Evolutionary conservation across 2,113 vertebrate genomes (phyloP), one percentile per base, ranked within the genome.

Genomic region (Kryptolebias marmoratus): DNA sequence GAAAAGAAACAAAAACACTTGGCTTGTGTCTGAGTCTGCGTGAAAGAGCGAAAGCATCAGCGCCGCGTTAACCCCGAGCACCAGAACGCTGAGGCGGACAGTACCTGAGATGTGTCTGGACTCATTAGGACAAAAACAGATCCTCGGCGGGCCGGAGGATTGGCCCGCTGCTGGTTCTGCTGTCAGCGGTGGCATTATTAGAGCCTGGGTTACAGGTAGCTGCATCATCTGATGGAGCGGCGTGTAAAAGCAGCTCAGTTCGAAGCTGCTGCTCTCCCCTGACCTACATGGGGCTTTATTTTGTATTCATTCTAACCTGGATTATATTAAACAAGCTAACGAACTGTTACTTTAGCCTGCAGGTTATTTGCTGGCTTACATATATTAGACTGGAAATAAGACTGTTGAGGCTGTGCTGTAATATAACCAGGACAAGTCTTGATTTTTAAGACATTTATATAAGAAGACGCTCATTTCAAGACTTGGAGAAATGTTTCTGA

Each of bases 151-250:
- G 47, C n/a, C 12, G 36, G 15, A 67, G n/a, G 1, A 58, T 54
- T 39, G 73, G 16, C 49, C 44, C 32, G 15, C 31, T 22, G 63
- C 14, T 2, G 1, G 60, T 16, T 18, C 63, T 22, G 78, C 61
- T 67, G 72, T 64, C 71, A 69, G 64, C 12, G 52, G 9, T 57
- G 58, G 48, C 54, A 22, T 70, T 52, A 73, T 74, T 71, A 75
- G 36, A n/a, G 50, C 44, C 64, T 55, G 32, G 16, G 42, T 5
- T 50, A 28, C 12, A 30, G 30, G 30, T 61, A 16, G 27, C 15
- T 57, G 64, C 28, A 39, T 44, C 14, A 49, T n/a, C 47, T 69
- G 65, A 42, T 66, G 27, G 27, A 27, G 18, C 5, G n/a, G 16
- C 42, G 52, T 4, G 18, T n/a, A 27, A 49, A 71, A 28, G 3